Base-by-base conservation (phyloP, 1,140 invertebrate species). In the Sinonovacula constricta region DNA sequence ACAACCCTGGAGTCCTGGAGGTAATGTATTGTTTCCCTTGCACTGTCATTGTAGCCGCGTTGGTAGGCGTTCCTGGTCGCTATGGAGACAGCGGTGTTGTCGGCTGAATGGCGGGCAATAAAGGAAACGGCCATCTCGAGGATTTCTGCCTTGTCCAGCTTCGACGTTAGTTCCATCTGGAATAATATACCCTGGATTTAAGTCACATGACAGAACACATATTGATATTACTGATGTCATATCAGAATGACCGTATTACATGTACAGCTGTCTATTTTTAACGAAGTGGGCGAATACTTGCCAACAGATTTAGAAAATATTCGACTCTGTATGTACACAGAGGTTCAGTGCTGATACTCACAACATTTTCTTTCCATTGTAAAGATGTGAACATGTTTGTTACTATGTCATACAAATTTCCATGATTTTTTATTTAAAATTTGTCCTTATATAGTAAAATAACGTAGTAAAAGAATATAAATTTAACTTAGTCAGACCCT, bases 111-210 rank as follows among this genome's bases (percentile, higher is more conserved):
- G 14, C 18, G 24, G 12, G 60, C 26, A n/a, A 74, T 30, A 26
- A 65, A 51, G 15, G 22, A 10, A 15, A 74, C 71, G 7, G 71
- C 71, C 57, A 62, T 7, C 18, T 74, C 71, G 2, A 74, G 49
- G n/a, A 74, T 54, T 28, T 74, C 71, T 14, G 71, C 71, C 34
- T 74, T 74, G 30, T 74, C 71, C 30, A 45, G 53, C 28, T 51
- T 36, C 5, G 45, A 24, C 10, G 65, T 45, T 22, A 60, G 65
- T 2, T 14, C 18, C 2, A 30, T 31, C 71, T 74, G 49, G 28
- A 72, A 72, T 26, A 18, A 68, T n/a, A 12, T 12, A 60, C n/a
- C n/a, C n/a, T n/a, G n/a, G n/a, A n/a, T n/a, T n/a, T n/a, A n/a
- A n/a, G n/a, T n/a, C n/a, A n/a, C n/a, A n/a, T n/a, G n/a, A n/a